phyloP scores from a whole-genome alignment of 2,797 vertebrate species.

The Tauraco hartlaubi region DNA sequence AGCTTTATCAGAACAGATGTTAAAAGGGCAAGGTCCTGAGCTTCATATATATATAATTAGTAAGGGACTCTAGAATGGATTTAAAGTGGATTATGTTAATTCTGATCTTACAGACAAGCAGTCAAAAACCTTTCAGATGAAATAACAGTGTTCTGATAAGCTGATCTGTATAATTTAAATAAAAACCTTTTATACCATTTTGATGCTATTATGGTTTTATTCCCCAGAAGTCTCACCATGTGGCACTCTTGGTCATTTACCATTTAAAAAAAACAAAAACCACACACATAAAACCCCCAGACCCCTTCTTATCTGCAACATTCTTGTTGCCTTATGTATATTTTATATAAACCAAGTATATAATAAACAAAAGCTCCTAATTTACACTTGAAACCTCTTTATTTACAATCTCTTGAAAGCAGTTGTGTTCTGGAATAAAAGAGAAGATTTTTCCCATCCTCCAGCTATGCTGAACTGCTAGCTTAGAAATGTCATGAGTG shows the following conservation, averaged over 20 bases:
- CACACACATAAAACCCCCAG: not conserved
- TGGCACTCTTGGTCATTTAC: constrained; percentile 34
- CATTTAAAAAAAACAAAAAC: constrained; percentile 37
- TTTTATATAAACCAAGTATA: constrained; percentile 50
- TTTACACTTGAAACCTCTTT: constrained; percentile 70
- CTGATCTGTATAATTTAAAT: constrained; percentile 75
- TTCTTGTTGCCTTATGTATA: not conserved
- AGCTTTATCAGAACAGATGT: constrained; percentile 72
- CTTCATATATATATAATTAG: constrained; percentile 73
- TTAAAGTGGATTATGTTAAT: constrained; percentile 81
- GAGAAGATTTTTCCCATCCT: constrained; percentile 9
- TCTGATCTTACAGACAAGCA: constrained; percentile 61
- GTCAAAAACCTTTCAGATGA: constrained; percentile 72
- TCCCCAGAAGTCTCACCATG: constrained; percentile 70
- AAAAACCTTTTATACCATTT: constrained; percentile 67
- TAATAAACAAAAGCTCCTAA: constrained; percentile 62
- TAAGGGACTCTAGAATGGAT: constrained; percentile 63
- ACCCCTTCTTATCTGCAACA: constrained; percentile 37
- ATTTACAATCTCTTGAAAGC: constrained; percentile 62
- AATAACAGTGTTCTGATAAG: constrained; percentile 74
- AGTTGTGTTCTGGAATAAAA: constrained; percentile 48
- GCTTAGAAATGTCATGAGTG: not conserved
- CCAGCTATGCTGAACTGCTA: not conserved
- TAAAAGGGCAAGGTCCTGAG: constrained; percentile 67
- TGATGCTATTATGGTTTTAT: constrained; percentile 68